Evolutionary conservation across 2,888 invertebrate genomes (phyloP).

Genomic region (Machimus rusticus): DNA sequence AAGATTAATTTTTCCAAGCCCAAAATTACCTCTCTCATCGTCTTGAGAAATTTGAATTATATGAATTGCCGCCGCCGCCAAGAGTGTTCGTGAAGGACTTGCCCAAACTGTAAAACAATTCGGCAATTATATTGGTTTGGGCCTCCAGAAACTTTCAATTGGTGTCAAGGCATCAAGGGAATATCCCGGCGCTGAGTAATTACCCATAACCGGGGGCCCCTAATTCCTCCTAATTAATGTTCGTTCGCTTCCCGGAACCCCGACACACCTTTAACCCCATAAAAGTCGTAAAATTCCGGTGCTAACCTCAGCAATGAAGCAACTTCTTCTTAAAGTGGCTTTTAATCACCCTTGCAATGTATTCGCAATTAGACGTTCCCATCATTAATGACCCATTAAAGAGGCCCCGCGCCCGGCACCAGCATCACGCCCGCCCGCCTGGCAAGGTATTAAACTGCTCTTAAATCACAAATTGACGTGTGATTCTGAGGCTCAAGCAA

Average conservation of each 20-base stretch:
- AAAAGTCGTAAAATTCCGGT: slow-evolving; percentile 8
- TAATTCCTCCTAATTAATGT: neutral
- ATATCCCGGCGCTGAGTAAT: neutral
- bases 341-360: slow-evolving; percentile 35
- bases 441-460: neutral
- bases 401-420: neutral
- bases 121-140: neutral
- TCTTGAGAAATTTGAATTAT: neutral
- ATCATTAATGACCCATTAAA: slow-evolving; percentile 39
- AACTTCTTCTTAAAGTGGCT: slow-evolving; percentile 24
- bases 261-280: slow-evolving; percentile 12
- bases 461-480: slow-evolving; percentile 34
- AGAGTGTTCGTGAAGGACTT: neutral
- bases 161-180: neutral
- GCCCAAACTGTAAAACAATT: neutral
- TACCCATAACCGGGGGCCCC: neutral
- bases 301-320: slow-evolving; percentile 1
- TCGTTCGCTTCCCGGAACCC: neutral
- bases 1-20: neutral
- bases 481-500: slow-evolving; percentile 3
- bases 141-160: neutral
- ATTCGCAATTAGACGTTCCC: slow-evolving; percentile 1
- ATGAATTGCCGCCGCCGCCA: neutral
- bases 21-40: neutral
- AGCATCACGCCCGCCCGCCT: neutral